Percentiles rank a stretch among this genome's conserved stretches.
phyloP scores from a whole-genome alignment of 64 coral and sea anemone species.

The Anthopleura sola region DNA sequence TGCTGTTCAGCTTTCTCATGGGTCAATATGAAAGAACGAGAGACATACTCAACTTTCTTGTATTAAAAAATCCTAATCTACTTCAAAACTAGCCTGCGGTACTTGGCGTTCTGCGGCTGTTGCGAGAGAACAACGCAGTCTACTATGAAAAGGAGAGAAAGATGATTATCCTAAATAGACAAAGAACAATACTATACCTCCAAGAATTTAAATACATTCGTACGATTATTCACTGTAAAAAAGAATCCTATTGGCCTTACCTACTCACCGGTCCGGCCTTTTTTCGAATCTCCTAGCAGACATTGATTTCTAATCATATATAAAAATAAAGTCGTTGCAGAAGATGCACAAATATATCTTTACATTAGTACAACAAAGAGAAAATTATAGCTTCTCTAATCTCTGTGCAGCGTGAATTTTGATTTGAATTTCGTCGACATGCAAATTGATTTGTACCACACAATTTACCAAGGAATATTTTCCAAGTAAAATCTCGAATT shows the following conservation, averaged over 20 bases:
- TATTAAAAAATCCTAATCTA: too few species aligned
- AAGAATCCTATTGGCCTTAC: background rate
- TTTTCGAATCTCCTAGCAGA: background rate
- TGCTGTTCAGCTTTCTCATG: too few species aligned
- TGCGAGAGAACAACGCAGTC: too few species aligned
- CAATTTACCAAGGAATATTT: background rate
- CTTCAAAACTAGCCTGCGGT: too few species aligned
- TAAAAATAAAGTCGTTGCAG: background rate
- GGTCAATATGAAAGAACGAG: too few species aligned
- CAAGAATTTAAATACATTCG: background rate
- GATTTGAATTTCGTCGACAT: background rate
- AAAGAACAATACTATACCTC: background rate
- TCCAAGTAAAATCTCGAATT: background rate
- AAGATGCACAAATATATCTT: constrained; percentile 5
- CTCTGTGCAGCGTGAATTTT: background rate
- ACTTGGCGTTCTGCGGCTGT: too few species aligned
- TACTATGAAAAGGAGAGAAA: background rate
- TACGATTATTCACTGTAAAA: background rate
- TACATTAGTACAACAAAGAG: background rate
- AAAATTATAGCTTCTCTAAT: background rate
- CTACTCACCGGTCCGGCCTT: background rate
- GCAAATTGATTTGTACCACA: background rate
- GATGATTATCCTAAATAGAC: background rate
- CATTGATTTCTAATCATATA: background rate
- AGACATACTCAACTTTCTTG: too few species aligned